Percentiles rank a stretch among this genome's conserved stretches.
These are phyloP conservation scores for Nycticebus coucang DNA, from an alignment of 2,113 vertebrate genomes.

Conservation along the genomic window DNA sequence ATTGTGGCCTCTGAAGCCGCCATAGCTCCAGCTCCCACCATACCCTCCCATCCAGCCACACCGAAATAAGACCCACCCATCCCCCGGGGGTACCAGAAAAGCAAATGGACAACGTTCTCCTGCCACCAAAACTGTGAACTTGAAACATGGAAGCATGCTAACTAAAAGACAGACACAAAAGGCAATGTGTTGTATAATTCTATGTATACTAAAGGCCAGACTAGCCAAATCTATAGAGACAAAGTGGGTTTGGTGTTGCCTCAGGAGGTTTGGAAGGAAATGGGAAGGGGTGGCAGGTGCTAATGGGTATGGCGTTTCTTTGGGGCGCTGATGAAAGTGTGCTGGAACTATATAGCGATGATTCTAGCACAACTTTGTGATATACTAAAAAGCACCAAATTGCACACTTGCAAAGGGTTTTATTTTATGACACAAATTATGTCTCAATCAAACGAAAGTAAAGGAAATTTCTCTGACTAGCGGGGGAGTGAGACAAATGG, in stretches of 20 bases:
- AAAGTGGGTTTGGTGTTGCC: neutral
- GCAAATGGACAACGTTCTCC: neutral
- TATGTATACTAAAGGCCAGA: neutral
- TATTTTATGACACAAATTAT: neutral
- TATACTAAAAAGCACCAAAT: neutral
- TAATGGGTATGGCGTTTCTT: neutral
- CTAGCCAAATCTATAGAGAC: neutral
- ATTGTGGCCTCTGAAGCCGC: neutral
- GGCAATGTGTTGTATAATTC: no score
- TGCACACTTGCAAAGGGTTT: neutral
- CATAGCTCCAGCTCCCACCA: neutral
- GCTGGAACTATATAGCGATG: neutral
- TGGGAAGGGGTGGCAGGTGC: no score
- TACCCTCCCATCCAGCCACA: neutral
- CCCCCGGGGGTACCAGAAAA: neutral
- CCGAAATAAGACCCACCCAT: no score
- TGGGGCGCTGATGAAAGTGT: neutral
- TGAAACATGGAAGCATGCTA: neutral
- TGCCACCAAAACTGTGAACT: neutral
- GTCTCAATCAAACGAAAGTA: neutral
- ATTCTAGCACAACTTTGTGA: neutral
- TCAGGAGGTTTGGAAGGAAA: neutral
- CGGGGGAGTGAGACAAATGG: neutral
- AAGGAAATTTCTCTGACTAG: neutral
- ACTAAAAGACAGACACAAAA: neutral